Evolutionary conservation across 2,797 vertebrate genomes (phyloP).

Genomic region (Tangara arthus): DNA sequence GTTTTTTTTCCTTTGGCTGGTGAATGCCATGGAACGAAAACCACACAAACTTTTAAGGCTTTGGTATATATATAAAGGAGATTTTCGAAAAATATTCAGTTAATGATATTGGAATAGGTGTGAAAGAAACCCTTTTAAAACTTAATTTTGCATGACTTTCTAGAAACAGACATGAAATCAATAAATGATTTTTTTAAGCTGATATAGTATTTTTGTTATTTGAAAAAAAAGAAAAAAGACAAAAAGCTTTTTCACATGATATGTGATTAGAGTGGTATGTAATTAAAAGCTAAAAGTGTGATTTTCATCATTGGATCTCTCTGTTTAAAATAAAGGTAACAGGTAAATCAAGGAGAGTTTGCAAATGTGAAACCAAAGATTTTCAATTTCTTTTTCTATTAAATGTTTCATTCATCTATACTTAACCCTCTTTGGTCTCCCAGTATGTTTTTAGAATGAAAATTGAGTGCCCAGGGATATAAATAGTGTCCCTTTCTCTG

Average conservation of each 20-base stretch:
- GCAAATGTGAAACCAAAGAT: background rate
- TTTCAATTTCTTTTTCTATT: background rate
- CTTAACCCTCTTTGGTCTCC: background rate
- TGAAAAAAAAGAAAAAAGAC: background rate
- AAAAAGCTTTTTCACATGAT: background rate
- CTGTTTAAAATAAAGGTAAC: background rate
- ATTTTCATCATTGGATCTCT: background rate
- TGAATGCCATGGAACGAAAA: background rate
- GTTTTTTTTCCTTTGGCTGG: background rate
- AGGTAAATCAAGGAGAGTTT: background rate
- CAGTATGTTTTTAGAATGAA: background rate
- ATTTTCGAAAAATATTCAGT: background rate
- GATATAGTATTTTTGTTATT: background rate
- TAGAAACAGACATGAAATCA: background rate
- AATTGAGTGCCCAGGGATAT: background rate
- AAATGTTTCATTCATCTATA: background rate
- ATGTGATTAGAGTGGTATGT: background rate
- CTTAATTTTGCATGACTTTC: background rate
- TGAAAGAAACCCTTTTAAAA: background rate
- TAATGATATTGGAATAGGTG: background rate
- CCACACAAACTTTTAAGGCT: background rate
- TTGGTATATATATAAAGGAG: background rate
- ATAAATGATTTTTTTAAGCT: background rate
- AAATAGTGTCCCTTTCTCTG: background rate
- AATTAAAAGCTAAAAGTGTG: background rate